Evolutionary conservation across 53 echinoderm and acorn worm species (phyloP).

Genomic region (Glandiceps talaboti): DNA sequence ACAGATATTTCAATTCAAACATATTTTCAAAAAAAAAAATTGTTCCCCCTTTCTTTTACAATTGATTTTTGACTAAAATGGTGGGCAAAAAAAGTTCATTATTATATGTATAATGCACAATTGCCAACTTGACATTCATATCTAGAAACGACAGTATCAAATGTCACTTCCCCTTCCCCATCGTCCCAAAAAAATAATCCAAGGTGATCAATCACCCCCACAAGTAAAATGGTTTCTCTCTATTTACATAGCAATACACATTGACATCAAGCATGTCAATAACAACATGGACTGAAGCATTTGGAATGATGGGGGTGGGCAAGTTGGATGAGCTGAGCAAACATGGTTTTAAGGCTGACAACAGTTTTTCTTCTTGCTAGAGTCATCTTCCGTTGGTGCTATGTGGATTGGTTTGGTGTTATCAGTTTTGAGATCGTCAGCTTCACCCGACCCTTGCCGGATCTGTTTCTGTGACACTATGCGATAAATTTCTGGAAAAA

Average conservation of each 20-base stretch:
- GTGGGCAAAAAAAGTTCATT: no score
- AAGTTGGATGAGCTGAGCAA: background rate
- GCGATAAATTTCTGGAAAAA: slow-evolving; percentile 83
- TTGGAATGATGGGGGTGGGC: background rate
- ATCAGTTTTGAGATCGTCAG: slow-evolving; percentile 77
- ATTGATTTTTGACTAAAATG: no score
- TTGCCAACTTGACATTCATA: no score
- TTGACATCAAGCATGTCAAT: background rate
- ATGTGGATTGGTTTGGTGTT: slow-evolving; percentile 93
- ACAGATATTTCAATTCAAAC: no score
- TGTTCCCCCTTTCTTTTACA: no score
- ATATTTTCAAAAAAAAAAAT: background rate
- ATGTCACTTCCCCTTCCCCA: background rate
- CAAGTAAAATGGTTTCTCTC: background rate
- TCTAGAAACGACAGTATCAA: no score
- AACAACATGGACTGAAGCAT: background rate
- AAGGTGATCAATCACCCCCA: background rate
- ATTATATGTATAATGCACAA: no score
- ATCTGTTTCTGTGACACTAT: slow-evolving; percentile 99
- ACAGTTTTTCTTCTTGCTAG: slow-evolving; percentile 70
- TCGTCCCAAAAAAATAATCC: background rate
- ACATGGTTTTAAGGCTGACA: slow-evolving; percentile 17
- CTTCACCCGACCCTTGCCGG: slow-evolving; percentile 62
- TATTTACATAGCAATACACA: background rate
- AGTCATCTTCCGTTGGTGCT: slow-evolving; percentile 67